A percentile compares a stretch with the other conserved stretches of the same genome.
Conservation (phyloP, 2,888 invertebrate genomes). For the Drosophila yooni region DNA sequence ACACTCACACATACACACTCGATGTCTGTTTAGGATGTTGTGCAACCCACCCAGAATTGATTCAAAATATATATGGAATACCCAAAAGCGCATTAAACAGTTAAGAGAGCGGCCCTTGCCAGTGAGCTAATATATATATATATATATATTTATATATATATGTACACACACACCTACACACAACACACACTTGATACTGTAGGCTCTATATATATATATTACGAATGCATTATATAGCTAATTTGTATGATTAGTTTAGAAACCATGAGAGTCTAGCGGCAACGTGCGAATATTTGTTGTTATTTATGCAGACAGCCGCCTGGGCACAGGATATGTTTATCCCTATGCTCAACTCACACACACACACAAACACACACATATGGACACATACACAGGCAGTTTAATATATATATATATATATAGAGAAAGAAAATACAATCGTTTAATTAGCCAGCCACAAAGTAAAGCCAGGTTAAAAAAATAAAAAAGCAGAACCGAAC, state of each 20-base stretch:
- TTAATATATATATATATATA: not conserved
- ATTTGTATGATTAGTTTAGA: constrained; percentile 66
- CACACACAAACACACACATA: constrained; percentile 13
- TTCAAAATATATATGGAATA: constrained; percentile 51
- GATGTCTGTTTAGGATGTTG: constrained; percentile 70
- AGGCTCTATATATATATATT: constrained; percentile 56
- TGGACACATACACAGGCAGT: constrained; percentile 10
- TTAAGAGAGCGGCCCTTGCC: constrained; percentile 67
- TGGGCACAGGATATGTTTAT: constrained; percentile 50
- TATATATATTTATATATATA: not conserved
- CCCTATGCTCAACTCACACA: constrained; percentile 44
- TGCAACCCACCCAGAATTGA: constrained; percentile 73
- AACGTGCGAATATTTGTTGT: constrained; percentile 49
- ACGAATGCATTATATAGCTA: constrained; percentile 61
- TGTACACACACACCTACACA: constrained; percentile 26
- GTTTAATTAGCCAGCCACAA: constrained; percentile 37
- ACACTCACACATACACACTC: constrained; percentile 31
- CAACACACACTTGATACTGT: constrained; percentile 55
- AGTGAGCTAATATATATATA: constrained; percentile 50
- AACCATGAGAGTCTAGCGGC: constrained; percentile 60
- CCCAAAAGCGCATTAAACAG: constrained; percentile 42
- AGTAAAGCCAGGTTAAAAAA: constrained; percentile 32
- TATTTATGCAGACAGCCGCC: constrained; percentile 36
- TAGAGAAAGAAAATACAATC: constrained; percentile 3
- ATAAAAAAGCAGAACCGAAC: constrained; percentile 24